These are phyloP conservation scores for Lota lota DNA, from an alignment of 2,113 vertebrate species.

Conservation along the genomic window DNA sequence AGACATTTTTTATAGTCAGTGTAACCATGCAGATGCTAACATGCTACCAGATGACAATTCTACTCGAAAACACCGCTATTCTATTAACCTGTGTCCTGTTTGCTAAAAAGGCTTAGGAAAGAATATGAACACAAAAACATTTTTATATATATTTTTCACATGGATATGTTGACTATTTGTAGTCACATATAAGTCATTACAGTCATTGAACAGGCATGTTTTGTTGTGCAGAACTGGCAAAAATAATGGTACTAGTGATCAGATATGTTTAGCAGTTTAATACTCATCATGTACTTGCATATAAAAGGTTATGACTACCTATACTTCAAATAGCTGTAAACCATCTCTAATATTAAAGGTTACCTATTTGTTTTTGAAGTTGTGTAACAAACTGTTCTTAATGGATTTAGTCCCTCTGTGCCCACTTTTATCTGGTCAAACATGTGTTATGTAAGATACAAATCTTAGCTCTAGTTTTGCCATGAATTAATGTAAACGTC, in stretches of 20 bases:
- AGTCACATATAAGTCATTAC: conserved; percentile 1
- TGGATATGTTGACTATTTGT: background rate
- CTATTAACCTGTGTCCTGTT: no score
- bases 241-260: conserved; percentile 25
- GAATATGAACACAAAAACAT: background rate
- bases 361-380: background rate
- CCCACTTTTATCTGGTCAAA: background rate
- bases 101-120: no score
- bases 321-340: no score
- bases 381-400: background rate
- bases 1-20: no score
- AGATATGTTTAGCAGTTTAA: background rate
- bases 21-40: no score
- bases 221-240: conserved; percentile 16
- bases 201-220: background rate
- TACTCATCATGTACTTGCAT: no score
- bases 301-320: no score
- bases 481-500: no score
- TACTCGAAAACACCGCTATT: no score
- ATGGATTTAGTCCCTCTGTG: conserved; percentile 11
- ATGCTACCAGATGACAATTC: no score
- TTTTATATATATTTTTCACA: background rate
- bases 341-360: no score
- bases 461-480: background rate
- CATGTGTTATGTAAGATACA: background rate